These are phyloP conservation scores for Magallana nippona DNA, from an alignment of 2,888 invertebrate genomes.

Conservation along the genomic window DNA sequence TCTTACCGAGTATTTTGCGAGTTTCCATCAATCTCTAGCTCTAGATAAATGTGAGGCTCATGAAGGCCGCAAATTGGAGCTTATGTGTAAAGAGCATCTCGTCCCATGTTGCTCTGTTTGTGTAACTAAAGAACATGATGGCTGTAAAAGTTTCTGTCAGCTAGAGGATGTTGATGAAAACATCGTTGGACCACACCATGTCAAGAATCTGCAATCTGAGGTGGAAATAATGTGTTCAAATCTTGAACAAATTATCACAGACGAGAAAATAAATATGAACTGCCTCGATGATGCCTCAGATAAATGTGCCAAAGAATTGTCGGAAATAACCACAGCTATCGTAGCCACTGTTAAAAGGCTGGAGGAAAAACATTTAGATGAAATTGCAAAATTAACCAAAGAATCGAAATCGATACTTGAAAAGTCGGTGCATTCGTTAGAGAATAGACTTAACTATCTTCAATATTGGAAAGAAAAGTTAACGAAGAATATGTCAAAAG, in stretches of 20 bases:
- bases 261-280: background rate
- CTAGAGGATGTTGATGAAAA: background rate
- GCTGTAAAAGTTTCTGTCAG: background rate
- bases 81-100: background rate
- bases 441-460: background rate
- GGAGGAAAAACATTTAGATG: background rate
- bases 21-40: background rate
- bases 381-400: background rate
- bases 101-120: background rate
- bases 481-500: background rate
- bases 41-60: background rate
- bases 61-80: background rate
- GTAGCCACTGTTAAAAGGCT: background rate
- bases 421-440: background rate
- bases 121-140: background rate
- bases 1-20: background rate
- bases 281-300: background rate
- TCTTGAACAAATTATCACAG: background rate
- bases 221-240: background rate
- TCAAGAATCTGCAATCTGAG: background rate
- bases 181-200: background rate
- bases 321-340: background rate
- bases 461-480: background rate
- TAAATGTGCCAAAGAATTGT: background rate
- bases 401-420: constrained; percentile 2